These are phyloP conservation scores for Harlomillsia oculata DNA, from an alignment of 1,140 invertebrate genomes.

Conservation along the genomic window DNA sequence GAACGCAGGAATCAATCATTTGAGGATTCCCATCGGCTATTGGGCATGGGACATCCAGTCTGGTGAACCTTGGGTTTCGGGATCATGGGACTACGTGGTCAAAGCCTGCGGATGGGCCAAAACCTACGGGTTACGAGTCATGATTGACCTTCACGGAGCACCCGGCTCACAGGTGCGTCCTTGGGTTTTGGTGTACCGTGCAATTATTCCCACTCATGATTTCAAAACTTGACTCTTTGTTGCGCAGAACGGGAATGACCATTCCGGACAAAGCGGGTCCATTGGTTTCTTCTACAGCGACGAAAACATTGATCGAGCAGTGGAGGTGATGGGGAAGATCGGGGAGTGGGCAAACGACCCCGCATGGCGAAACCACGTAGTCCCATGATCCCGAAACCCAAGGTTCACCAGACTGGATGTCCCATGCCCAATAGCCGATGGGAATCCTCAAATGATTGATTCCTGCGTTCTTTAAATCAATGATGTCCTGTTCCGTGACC, in stretches of 20 bases:
- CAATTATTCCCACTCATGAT: neutral
- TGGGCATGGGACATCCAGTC: slow-evolving; percentile 27
- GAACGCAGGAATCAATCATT: slow-evolving; percentile 31
- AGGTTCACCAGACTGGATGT: slow-evolving; percentile 22
- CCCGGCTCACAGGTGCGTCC: slow-evolving; percentile 24
- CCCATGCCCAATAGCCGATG: slow-evolving; percentile 32
- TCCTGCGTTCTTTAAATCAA: slow-evolving; percentile 18
- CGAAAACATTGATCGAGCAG: slow-evolving; percentile 21
- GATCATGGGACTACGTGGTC: slow-evolving; percentile 32
- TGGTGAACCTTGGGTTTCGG: slow-evolving; percentile 30
- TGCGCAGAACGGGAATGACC: slow-evolving; percentile 28
- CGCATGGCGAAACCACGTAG: no score
- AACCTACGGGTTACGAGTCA: slow-evolving; percentile 29
- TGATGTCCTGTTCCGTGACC: slow-evolving; percentile 26
- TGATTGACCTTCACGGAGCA: slow-evolving; percentile 28
- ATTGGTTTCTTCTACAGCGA: slow-evolving; percentile 23
- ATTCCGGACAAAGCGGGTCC: slow-evolving; percentile 15
- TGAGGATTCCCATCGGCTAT: slow-evolving; percentile 32
- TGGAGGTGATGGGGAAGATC: slow-evolving; percentile 12
- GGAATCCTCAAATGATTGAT: slow-evolving; percentile 32
- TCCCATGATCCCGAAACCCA: slow-evolving; percentile 28
- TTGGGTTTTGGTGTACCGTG: neutral
- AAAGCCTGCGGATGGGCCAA: slow-evolving; percentile 26
- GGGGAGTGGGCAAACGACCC: slow-evolving; percentile 15
- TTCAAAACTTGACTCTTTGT: neutral